A percentile compares a stretch with the other conserved stretches of the same genome.
phyloP scores from a whole-genome alignment of 2,113 vertebrate species.

The Irena cyanogastra region DNA sequence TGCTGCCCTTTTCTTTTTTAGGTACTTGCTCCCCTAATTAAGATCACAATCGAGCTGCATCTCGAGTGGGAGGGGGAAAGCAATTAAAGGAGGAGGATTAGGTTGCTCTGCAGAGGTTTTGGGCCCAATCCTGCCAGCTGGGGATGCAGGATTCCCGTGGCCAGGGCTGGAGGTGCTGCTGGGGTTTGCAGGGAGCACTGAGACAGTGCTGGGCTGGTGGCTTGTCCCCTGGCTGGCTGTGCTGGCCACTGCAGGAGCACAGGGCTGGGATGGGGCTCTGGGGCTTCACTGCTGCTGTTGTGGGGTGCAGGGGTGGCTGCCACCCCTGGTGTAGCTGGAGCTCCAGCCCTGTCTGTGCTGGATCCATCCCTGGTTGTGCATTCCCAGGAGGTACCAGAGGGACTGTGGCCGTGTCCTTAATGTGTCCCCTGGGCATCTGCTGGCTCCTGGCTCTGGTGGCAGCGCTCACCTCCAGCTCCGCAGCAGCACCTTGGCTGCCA shows the following conservation, averaged over 20 bases:
- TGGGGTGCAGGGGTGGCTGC: not conserved
- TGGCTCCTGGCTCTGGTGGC: not conserved
- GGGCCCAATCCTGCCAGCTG: not conserved
- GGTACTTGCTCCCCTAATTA: constrained; percentile 32
- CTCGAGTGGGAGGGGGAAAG: not conserved
- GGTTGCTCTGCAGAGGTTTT: not conserved
- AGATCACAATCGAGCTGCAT: not conserved
- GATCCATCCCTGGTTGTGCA: fast-evolving
- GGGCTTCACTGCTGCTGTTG: fast-evolving
- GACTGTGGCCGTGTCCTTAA: not conserved
- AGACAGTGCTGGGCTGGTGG: fast-evolving
- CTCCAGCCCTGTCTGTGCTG: not conserved
- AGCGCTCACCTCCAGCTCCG: fast-evolving
- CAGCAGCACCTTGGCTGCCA: not conserved
- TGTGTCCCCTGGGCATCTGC: not conserved
- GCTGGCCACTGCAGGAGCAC: fast-evolving
- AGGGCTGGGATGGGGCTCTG: not conserved
- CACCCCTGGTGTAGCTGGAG: not conserved
- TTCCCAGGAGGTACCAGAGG: not conserved
- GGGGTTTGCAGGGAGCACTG: not conserved
- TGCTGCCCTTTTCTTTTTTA: constrained; percentile 28
- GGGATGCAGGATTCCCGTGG: not conserved
- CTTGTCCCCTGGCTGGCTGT: not conserved
- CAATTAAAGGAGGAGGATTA: not conserved
- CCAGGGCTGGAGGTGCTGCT: not conserved